Base-by-base conservation (phyloP, 2,797 vertebrate genomes). In the Chelon labrosus region DNA sequence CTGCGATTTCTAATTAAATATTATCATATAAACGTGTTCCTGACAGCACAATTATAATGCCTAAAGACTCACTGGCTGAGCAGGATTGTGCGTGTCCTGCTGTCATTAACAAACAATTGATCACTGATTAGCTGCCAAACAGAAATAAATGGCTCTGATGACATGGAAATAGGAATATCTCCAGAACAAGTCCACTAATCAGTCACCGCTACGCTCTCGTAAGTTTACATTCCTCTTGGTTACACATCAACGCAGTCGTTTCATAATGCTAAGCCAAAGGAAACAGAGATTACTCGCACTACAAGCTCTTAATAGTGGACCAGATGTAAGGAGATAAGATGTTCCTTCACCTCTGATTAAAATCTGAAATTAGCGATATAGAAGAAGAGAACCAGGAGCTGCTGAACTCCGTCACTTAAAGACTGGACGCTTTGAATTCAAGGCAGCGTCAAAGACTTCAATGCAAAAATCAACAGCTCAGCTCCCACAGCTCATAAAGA, bases 211-310 rank as follows among this genome's bases (percentile, higher is more conserved):
- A 1, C 8, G 16, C 11, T 4, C 3, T 17, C 3, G 11, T 65
- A 78, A 62, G 19, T 1, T 47, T 79, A 38, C 22, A 25, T 41
- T 70, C 10, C 7, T 38, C 70, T 55, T 50, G 74, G 65, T 70
- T 49, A 71, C 85, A 91, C 82, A 65, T 91, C 89, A 84, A 89
- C 87, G 13, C 2, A 5, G 25, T 19, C 7, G 79, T 85, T 89
- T 91, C 90, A 92, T 72, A 50, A 56, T 22, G 69, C 8, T 12
- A 56, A 77, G 65, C 65, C 65, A 67, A 85, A 75, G 38, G 73
- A 55, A 39, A 42, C 6, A 65, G 13, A 51, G 35, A 58, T 62
- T 9, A 66, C 53, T 49, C 39, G 17, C 39, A 56, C 13, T 42
- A 7, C 19, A 4, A 46, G 63, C 77, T 86, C 83, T 47, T 55